Evolutionary conservation across 2,113 vertebrate genomes (phyloP).

Genomic region (Acrocephalus arundinaceus): DNA sequence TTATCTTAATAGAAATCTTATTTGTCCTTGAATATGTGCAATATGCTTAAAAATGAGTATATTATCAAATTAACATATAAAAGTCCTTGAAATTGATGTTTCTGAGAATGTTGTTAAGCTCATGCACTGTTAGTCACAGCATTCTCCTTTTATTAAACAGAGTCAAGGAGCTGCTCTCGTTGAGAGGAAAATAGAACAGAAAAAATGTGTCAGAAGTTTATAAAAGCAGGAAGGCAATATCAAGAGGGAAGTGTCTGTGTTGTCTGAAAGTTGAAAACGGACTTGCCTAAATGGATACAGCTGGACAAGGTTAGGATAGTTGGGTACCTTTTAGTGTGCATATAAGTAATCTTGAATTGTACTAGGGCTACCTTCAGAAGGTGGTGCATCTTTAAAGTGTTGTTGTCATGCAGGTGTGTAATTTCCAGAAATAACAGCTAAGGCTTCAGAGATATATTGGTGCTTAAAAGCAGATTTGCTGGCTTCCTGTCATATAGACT

Average conservation of each 20-base stretch:
- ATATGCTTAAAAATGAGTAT: neutral
- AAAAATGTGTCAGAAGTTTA: neutral
- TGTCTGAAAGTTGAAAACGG: neutral
- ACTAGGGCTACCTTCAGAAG: neutral
- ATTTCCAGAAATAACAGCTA: neutral
- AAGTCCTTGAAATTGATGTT: neutral
- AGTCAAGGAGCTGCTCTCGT: neutral
- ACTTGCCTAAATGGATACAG: neutral
- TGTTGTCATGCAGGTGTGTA: neutral
- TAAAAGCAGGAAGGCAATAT: neutral
- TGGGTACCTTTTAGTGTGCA: neutral
- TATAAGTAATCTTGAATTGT: neutral
- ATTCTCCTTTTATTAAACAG: neutral
- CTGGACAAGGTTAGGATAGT: neutral
- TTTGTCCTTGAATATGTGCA: neutral
- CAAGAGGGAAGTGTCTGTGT: neutral
- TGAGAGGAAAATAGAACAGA: neutral
- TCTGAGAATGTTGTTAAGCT: neutral
- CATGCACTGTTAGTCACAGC: neutral
- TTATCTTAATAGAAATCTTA: neutral
- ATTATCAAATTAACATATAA: constrained; percentile 6
- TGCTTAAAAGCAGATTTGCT: neutral
- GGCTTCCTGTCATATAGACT: neutral
- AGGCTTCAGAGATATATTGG: neutral
- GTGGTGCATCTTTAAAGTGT: neutral